A percentile compares a stretch with the other conserved stretches of the same genome.
Conservation (phyloP, 2,888 invertebrate species). For the Macropis europaea region DNA sequence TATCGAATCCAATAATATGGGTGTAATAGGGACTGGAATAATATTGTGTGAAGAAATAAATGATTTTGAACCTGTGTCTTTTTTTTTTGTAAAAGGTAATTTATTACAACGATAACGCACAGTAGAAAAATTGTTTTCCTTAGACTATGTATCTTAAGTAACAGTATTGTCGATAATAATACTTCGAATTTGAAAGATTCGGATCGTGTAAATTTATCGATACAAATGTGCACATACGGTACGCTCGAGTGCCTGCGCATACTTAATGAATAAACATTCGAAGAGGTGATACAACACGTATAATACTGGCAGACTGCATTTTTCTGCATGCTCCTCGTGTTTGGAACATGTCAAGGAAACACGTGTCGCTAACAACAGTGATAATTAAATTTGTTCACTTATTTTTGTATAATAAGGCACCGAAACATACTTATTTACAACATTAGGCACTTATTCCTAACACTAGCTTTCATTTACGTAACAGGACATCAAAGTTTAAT, state of each 20-base stretch:
- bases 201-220: neutral
- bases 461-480: neutral
- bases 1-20: no score
- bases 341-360: neutral
- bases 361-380: conserved; percentile 13
- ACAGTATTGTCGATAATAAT: conserved; percentile 12
- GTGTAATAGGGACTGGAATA: neutral
- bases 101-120: conserved; percentile 44
- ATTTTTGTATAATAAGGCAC: conserved; percentile 19
- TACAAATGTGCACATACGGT: conserved; percentile 14
- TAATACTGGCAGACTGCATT: conserved; percentile 34
- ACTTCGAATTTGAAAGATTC: neutral
- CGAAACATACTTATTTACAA: conserved; percentile 22
- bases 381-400: neutral
- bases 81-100: conserved; percentile 17
- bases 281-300: conserved; percentile 3
- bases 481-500: neutral
- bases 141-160: conserved; percentile 39
- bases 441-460: conserved; percentile 1
- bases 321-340: neutral
- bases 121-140: conserved; percentile 24
- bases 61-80: no score
- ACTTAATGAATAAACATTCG: conserved; percentile 1
- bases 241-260: neutral
- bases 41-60: neutral